phyloP scores from a whole-genome alignment of 2,797 vertebrate genomes.

The Gymnoscopelus braueri region DNA sequence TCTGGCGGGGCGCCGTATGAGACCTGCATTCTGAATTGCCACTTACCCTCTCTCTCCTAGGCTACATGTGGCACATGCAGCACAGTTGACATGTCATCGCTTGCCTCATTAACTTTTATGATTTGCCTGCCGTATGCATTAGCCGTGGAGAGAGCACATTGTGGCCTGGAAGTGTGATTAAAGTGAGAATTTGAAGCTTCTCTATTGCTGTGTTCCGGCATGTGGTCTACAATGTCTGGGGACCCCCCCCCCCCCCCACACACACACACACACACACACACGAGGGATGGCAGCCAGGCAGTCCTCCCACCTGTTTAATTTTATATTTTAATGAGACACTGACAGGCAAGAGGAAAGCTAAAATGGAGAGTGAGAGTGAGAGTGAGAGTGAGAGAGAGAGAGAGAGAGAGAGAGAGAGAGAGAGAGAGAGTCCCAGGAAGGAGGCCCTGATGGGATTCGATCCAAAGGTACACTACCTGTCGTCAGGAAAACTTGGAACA shows the following conservation, averaged over 20 bases:
- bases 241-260: too few species aligned
- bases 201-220: constrained; percentile 25
- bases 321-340: too few species aligned
- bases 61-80: constrained; percentile 29
- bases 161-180: constrained; percentile 55
- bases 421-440: too few species aligned
- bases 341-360: too few species aligned
- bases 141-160: constrained; percentile 47
- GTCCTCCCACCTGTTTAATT: too few species aligned
- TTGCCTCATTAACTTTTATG: constrained; percentile 69
- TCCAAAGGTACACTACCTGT: not conserved
- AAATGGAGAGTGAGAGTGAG: too few species aligned
- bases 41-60: constrained; percentile 31
- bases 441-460: too few species aligned
- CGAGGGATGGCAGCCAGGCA: too few species aligned
- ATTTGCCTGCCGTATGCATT: constrained; percentile 69
- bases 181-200: constrained; percentile 44
- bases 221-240: constrained; percentile 38
- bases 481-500: constrained; percentile 37
- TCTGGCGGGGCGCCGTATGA: constrained; percentile 48
- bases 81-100: constrained; percentile 59
- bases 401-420: too few species aligned
- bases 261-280: too few species aligned
- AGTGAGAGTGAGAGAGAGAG: too few species aligned
- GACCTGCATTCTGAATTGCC: constrained; percentile 52